phyloP scores from a whole-genome alignment of 2,113 vertebrate species.

The Hystrix cristata region DNA sequence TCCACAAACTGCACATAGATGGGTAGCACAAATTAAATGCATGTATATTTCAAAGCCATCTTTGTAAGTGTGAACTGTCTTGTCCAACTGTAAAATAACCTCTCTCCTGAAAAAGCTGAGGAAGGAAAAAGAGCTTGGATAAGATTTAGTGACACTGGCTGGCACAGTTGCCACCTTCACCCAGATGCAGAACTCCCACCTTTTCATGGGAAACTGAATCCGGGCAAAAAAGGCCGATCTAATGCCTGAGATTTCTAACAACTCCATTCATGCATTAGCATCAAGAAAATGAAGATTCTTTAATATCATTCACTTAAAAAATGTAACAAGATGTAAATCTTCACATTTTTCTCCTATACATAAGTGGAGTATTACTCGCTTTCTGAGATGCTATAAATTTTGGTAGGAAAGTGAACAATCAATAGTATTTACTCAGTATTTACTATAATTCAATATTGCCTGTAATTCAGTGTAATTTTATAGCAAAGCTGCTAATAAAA shows the following conservation, averaged over 20 bases:
- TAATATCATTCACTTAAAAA: neutral
- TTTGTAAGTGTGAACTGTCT: neutral
- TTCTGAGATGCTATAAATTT: neutral
- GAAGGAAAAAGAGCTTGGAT: neutral
- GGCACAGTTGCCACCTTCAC: neutral
- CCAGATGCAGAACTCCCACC: neutral
- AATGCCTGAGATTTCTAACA: fast-evolving
- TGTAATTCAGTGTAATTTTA: neutral
- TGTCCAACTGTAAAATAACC: neutral
- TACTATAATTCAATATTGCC: neutral
- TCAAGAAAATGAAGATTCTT: fast-evolving
- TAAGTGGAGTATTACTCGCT: neutral
- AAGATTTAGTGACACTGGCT: too few relatives aligned
- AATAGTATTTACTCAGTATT: fast-evolving
- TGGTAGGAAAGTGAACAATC: neutral
- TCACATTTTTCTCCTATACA: neutral
- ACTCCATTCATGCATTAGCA: fast-evolving
- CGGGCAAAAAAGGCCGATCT: neutral
- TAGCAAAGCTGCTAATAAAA: fast-evolving
- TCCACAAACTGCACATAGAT: neutral
- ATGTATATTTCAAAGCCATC: too few relatives aligned
- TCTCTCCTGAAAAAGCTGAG: fast-evolving
- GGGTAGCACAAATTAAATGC: too few relatives aligned
- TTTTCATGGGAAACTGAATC: neutral
- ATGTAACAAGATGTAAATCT: too few relatives aligned